A percentile compares a stretch with the other conserved stretches of the same genome.
These are phyloP conservation scores for Rhynchonema sp. DNA, from an alignment of 2,888 invertebrate species.

Conservation along the genomic window DNA sequence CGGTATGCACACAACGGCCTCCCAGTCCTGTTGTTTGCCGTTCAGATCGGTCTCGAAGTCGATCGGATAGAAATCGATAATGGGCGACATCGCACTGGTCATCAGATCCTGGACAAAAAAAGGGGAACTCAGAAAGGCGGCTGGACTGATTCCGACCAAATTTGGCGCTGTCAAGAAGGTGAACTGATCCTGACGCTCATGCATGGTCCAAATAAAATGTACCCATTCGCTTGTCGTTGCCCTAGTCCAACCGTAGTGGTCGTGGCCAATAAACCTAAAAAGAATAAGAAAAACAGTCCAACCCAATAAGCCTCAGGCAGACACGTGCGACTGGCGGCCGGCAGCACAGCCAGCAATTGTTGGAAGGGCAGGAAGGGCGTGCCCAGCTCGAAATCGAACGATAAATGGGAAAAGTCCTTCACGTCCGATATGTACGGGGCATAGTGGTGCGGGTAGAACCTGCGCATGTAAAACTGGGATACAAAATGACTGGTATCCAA, in stretches of 20 bases:
- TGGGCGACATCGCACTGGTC: constrained; percentile 53
- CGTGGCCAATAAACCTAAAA: background rate
- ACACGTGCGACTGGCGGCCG: constrained; percentile 58
- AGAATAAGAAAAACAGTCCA: background rate
- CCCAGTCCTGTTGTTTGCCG: constrained; percentile 89
- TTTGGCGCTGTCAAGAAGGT: too few relatives aligned
- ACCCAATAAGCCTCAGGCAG: constrained; percentile 56
- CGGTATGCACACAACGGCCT: constrained; percentile 75
- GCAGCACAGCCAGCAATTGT: constrained; percentile 47
- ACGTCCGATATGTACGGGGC: constrained; percentile 88
- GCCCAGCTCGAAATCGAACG: constrained; percentile 61
- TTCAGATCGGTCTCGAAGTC: constrained; percentile 83
- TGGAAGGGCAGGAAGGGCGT: constrained; percentile 73
- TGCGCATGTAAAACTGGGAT: constrained; percentile 12
- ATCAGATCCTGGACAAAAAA: constrained; percentile 40
- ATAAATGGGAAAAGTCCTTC: constrained; percentile 49
- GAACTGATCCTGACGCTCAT: too few relatives aligned
- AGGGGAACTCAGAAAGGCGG: too few relatives aligned
- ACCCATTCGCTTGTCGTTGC: too few relatives aligned
- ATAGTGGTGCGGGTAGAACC: constrained; percentile 77
- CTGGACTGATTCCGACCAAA: too few relatives aligned
- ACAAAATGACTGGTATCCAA: too few relatives aligned
- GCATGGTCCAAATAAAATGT: background rate
- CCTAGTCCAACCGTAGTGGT: background rate
- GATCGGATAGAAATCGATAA: constrained; percentile 69